A percentile compares a stretch with the other conserved stretches of the same genome.
phyloP scores from a whole-genome alignment of 2,797 vertebrate genomes.

The Aphelocoma californica region DNA sequence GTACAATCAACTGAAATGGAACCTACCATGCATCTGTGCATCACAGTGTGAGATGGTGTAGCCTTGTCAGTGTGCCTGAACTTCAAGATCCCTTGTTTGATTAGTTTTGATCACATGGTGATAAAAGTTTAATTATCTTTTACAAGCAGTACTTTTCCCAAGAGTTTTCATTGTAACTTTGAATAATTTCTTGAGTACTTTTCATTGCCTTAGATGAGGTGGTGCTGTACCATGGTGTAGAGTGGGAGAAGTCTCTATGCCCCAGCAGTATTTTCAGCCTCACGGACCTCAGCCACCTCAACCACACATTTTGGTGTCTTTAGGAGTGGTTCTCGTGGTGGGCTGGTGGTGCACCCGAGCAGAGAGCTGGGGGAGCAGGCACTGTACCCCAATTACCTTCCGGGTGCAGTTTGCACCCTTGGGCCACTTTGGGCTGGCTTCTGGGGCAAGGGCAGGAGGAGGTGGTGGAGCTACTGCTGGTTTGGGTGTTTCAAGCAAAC shows the following conservation, averaged over 20 bases:
- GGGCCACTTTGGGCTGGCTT: rapidly evolving
- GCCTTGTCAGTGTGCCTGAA: background rate
- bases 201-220: background rate
- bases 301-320: rapidly evolving
- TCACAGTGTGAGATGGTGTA: rapidly evolving
- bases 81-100: background rate
- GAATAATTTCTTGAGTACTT: background rate
- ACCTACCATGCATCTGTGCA: background rate
- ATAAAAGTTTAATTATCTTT: slow-evolving; percentile 32
- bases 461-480: background rate
- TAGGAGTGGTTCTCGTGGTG: background rate
- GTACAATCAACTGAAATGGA: background rate
- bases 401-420: no score
- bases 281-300: background rate
- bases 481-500: background rate
- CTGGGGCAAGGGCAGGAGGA: background rate
- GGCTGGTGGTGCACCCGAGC: background rate
- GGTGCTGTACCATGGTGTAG: background rate
- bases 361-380: background rate
- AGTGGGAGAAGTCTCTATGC: background rate
- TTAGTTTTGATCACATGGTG: background rate
- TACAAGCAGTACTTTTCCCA: slow-evolving; percentile 11
- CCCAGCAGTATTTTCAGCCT: background rate
- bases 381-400: background rate
- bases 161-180: background rate